Base-by-base conservation (phyloP, 2,797 vertebrate species). In the Macrochelys suwanniensis region DNA sequence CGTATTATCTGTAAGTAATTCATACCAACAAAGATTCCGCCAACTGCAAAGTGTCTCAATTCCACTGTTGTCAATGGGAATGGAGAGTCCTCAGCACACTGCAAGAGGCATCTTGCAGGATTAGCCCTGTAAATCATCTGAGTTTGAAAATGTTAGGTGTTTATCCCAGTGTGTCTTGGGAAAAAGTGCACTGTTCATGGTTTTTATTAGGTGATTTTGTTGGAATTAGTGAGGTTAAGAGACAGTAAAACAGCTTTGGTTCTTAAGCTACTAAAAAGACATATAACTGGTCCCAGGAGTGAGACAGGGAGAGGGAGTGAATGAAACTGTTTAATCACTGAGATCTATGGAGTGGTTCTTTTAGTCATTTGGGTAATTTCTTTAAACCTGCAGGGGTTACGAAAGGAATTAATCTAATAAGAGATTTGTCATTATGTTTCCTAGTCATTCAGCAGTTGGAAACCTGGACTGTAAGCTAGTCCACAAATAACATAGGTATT, bases 151-250 rank as follows among this genome's bases (percentile, higher is more conserved):
- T n/a, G 13, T 81, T 2, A 13, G 16, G 0, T 5, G 1, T 1
- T 0, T 1, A 1, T 1, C 16, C 19, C 1, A 47, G 45, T 54
- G 2, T 19, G 26, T 15, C 49, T 26, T 3, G 10, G 1, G 0
- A 5, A 21, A 76, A 61, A 37, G 0, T 1, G 0, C 2, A 0
- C 31, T 28, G 3, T 26, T 31, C 5, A 1, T 0, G 33, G 65
- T 0, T 13, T 5, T 25, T 15, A 0, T 2, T 1, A 7, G 57
- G 56, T 53, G 12, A 1, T 71, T 51, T 8, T 1, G 5, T 0
- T 6, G 28, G 0, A 0, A 50, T 6, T 0, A 53, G 26, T 0
- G 6, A 33, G 28, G 12, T n/a, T 47, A 1, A 53, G 79, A 37
- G 79, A 81, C 80, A 26, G 7, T 7, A 33, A 77, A 80, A 16